Percentiles rank a stretch among this genome's conserved stretches.
Conservation (phyloP, 2,888 invertebrate genomes). For the Rhagophthalmus giganteus region DNA sequence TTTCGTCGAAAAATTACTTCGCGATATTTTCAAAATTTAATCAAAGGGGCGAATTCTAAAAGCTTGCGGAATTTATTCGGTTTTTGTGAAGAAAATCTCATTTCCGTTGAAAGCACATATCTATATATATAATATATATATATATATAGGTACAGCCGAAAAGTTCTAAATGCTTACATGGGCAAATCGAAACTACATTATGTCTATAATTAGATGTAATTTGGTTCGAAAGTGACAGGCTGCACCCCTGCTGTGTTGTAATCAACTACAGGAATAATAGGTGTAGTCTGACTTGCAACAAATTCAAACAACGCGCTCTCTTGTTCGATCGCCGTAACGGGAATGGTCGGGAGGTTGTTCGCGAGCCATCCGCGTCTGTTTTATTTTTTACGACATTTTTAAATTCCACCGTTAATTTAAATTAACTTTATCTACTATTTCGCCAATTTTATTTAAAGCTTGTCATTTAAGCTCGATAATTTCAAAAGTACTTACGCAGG, state of each 20-base stretch:
- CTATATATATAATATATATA: too few relatives aligned
- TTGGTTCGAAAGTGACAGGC: constrained; percentile 52
- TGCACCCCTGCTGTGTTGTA: constrained; percentile 53
- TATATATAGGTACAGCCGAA: background rate
- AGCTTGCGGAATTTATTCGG: constrained; percentile 5
- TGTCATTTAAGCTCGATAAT: too few relatives aligned
- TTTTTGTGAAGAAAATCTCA: constrained; percentile 12
- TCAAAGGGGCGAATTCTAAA: constrained; percentile 7
- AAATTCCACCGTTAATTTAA: constrained; percentile 12
- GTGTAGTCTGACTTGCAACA: constrained; percentile 56
- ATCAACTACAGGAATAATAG: constrained; percentile 56
- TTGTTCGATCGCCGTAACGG: constrained; percentile 25
- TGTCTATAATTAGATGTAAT: constrained; percentile 54
- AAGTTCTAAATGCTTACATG: constrained; percentile 47
- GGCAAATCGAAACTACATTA: constrained; percentile 52
- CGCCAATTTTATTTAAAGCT: too few relatives aligned
- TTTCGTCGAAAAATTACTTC: constrained; percentile 1
- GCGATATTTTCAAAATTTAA: constrained; percentile 19
- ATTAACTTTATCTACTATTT: background rate
- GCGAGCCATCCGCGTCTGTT: background rate
- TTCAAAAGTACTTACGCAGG: too few relatives aligned
- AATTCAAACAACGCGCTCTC: constrained; percentile 48
- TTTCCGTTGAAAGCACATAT: constrained; percentile 16
- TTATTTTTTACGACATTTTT: constrained; percentile 6
- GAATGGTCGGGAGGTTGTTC: constrained; percentile 9